Percentiles rank a stretch among this genome's conserved stretches.
These are phyloP conservation scores for Pachypeltis micranthus DNA, from an alignment of 1,140 invertebrate genomes.

Conservation along the genomic window DNA sequence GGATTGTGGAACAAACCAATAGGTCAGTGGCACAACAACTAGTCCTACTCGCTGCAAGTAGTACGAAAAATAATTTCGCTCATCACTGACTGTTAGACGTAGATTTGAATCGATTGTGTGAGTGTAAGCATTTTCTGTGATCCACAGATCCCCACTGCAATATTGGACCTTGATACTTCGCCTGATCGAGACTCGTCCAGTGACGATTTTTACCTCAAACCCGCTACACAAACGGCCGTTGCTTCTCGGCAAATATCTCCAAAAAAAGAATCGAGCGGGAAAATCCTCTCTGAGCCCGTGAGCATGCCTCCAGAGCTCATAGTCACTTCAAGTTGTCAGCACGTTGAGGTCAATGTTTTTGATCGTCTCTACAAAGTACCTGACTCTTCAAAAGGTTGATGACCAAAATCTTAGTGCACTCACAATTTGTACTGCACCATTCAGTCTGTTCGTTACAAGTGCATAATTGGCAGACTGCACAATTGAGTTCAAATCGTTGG, in stretches of 20 bases:
- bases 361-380: constrained; percentile 33
- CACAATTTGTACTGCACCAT: too few species aligned
- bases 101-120: too few species aligned
- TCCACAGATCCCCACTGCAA: constrained; percentile 36
- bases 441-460: too few species aligned
- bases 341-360: constrained; percentile 18
- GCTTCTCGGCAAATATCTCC: not conserved
- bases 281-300: constrained; percentile 33
- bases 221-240: not conserved
- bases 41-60: too few species aligned
- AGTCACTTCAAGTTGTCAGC: constrained; percentile 37
- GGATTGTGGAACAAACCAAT: too few species aligned
- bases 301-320: constrained; percentile 43
- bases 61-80: too few species aligned
- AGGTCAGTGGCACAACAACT: too few species aligned
- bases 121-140: too few species aligned
- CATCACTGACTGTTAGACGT: too few species aligned
- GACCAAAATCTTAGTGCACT: too few species aligned
- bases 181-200: constrained; percentile 37
- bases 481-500: too few species aligned
- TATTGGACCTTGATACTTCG: constrained; percentile 37
- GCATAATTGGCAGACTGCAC: too few species aligned
- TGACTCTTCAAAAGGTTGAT: constrained; percentile 25
- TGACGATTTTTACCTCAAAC: constrained; percentile 29
- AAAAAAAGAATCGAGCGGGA: not conserved